Evolutionary conservation across 2,888 invertebrate species (phyloP).

Genomic region (Neocrepidodera transversa): DNA sequence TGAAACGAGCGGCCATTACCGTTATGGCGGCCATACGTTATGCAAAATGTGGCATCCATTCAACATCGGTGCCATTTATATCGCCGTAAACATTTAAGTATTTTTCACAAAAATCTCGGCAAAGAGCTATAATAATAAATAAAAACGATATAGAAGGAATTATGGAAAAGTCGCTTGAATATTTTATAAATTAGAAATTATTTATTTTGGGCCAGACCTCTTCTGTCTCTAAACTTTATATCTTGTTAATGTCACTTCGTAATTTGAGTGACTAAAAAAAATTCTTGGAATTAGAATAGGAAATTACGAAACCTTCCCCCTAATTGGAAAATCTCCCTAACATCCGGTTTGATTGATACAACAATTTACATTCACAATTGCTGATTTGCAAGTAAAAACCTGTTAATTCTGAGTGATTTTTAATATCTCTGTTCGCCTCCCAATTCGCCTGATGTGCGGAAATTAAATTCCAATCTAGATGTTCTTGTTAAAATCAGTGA

Average conservation of each 20-base stretch:
- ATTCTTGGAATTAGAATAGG: too few species aligned
- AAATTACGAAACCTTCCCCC: neutral
- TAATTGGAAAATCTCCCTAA: neutral
- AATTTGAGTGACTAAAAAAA: too few species aligned
- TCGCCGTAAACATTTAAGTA: slow-evolving; percentile 40
- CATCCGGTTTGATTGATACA: slow-evolving; percentile 4
- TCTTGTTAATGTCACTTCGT: too few species aligned
- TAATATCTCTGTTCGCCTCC: neutral
- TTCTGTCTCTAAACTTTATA: too few species aligned
- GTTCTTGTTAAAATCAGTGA: neutral
- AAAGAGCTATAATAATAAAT: slow-evolving; percentile 26
- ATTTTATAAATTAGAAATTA: slow-evolving; percentile 17
- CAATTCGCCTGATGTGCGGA: neutral
- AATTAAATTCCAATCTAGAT: slow-evolving; percentile 5
- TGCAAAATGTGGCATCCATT: slow-evolving; percentile 39
- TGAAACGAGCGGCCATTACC: slow-evolving; percentile 52
- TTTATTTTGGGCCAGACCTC: too few species aligned
- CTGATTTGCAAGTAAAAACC: slow-evolving; percentile 9
- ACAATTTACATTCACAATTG: slow-evolving; percentile 8
- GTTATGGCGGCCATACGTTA: slow-evolving; percentile 44
- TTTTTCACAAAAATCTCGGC: slow-evolving; percentile 29
- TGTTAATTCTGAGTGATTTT: slow-evolving; percentile 6
- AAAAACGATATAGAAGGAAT: slow-evolving; percentile 20
- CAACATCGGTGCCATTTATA: slow-evolving; percentile 39
- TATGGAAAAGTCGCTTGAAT: slow-evolving; percentile 27